Conservation (phyloP, 2,797 vertebrate genomes). For the Enteromius treurensis region DNA sequence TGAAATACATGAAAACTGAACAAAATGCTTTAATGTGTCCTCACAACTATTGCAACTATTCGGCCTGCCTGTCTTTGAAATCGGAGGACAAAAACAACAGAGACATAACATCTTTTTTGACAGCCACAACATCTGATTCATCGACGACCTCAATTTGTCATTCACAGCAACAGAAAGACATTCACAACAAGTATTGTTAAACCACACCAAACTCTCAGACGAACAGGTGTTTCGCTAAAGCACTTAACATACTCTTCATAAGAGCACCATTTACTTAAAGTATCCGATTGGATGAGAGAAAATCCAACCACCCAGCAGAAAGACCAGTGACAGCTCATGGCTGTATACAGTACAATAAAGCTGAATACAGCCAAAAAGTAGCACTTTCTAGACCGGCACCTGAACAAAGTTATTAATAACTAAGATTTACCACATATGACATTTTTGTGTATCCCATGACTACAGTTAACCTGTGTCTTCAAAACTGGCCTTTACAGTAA, state of each 20-base stretch:
- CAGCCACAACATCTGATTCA: constrained; percentile 21
- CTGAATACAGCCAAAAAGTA: not conserved
- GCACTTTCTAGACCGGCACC: not conserved
- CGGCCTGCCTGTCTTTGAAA: constrained; percentile 12
- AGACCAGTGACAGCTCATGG: constrained; percentile 34
- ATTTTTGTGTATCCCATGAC: not conserved
- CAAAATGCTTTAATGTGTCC: not conserved
- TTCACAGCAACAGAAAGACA: constrained; percentile 39
- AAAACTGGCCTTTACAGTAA: constrained; percentile 39
- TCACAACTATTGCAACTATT: constrained; percentile 32
- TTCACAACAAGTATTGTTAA: constrained; percentile 40
- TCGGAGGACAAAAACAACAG: constrained; percentile 21
- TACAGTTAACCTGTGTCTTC: not conserved
- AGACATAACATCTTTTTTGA: constrained; percentile 38
- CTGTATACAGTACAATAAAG: not conserved
- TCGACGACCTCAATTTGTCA: constrained; percentile 1
- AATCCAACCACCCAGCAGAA: constrained; percentile 35
- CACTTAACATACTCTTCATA: constrained; percentile 38
- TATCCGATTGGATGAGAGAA: constrained; percentile 48
- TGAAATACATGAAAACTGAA: not conserved
- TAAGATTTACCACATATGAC: not conserved
- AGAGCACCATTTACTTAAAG: constrained; percentile 48
- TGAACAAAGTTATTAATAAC: not conserved
- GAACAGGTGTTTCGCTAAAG: not conserved
- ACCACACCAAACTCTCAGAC: constrained; percentile 17